Base-by-base conservation (phyloP, 2,113 vertebrate genomes). In the Pomatorhinus ruficollis region DNA sequence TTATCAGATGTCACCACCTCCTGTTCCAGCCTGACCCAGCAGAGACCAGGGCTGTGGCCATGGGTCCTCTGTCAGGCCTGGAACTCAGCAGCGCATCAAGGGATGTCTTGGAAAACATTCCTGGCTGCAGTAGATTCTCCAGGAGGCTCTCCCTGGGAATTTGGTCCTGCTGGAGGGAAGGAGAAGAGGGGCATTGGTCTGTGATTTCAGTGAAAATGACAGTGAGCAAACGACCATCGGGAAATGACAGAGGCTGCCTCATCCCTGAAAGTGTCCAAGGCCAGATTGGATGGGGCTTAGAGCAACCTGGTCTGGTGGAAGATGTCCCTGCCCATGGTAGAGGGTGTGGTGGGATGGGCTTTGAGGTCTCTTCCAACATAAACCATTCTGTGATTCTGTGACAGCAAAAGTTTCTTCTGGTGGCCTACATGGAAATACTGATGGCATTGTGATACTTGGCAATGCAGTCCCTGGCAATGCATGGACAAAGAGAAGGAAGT, bases 191-290 rank as follows among this genome's bases (percentile, higher is more conserved):
- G 18, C 1, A 0, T 21, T 37, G 35, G 11, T 69, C 33, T 64
- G 63, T 49, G 18, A 44, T 72, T 77, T 60, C 50, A 3, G 23
- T 78, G 56, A n/a, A 53, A 74, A 69, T 6, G 4, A 69, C 2
- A 65, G 4, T 2, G 5, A 82, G 21, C 30, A 56, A 56, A 90
- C 0, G 0, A 1, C 28, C 6, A 6, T 5, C 1, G 1, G 40
- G 37, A 74, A 60, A 28, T 64, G 3, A 39, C 15, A 56, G 31
- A 60, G n/a, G 63, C 25, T 76, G 25, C 35, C 56, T 40, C 11
- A 61, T 49, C 22, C 20, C 45, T 75, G 39, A 21, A 63, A 49
- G 40, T 40, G 40, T 61, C 33, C 49, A 75, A 61, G 54, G 31
- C 40, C 35, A 20, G 35, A 18, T 42, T 77, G 53, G 30, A 42